Conservation (phyloP, 1,140 invertebrate genomes). For the Drosophila tristis region DNA sequence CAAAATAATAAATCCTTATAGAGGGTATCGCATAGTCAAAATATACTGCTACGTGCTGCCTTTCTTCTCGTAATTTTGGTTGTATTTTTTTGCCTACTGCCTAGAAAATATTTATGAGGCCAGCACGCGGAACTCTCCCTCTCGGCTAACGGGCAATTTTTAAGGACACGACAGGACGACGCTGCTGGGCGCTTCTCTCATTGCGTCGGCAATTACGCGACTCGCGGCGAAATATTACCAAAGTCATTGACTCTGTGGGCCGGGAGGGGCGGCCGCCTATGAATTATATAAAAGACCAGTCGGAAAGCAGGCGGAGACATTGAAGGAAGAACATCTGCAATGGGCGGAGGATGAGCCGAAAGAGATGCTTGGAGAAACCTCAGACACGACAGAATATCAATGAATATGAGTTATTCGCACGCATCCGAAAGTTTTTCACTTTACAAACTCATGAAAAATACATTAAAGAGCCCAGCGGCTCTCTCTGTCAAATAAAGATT, state of each 20-base stretch:
- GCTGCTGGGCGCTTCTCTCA: slow-evolving; percentile 42
- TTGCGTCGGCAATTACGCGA: slow-evolving; percentile 67
- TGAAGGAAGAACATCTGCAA: slow-evolving; percentile 27
- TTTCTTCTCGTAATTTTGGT: no score
- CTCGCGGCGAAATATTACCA: slow-evolving; percentile 60
- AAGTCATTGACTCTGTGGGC: slow-evolving; percentile 69
- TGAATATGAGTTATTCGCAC: slow-evolving; percentile 80
- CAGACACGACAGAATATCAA: slow-evolving; percentile 65
- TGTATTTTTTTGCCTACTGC: slow-evolving; percentile 22
- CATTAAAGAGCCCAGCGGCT: slow-evolving; percentile 63
- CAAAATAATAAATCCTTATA: no score
- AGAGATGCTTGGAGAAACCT: slow-evolving; percentile 4
- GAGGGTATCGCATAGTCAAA: no score
- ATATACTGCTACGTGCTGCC: background rate
- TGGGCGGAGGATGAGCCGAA: slow-evolving; percentile 4
- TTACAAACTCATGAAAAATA: slow-evolving; percentile 81
- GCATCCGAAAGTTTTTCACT: slow-evolving; percentile 72
- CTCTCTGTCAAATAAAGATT: slow-evolving; percentile 7
- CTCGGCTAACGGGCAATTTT: slow-evolving; percentile 43
- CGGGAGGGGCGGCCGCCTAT: slow-evolving; percentile 47
- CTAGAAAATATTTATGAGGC: slow-evolving; percentile 56
- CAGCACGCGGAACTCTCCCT: background rate
- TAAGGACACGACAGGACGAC: slow-evolving; percentile 67
- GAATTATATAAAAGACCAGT: slow-evolving; percentile 64
- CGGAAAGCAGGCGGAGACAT: background rate